A percentile compares a stretch with the other conserved stretches of the same genome.
phyloP scores from a whole-genome alignment of 2,113 vertebrate species.

The Dasyurus viverrinus region DNA sequence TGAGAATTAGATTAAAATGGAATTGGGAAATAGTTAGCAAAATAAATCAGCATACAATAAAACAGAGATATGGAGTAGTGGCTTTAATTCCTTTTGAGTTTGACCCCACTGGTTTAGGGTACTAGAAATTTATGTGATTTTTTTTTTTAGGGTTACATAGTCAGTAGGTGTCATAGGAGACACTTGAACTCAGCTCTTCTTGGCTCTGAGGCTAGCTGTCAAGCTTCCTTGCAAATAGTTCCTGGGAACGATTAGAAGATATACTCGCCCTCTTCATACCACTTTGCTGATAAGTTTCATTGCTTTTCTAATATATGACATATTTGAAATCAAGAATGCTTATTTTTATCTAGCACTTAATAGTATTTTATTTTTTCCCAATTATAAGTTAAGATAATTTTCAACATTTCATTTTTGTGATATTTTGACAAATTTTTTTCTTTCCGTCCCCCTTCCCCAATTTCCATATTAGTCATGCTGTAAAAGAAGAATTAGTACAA shows the following conservation, averaged over 20 bases:
- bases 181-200: neutral
- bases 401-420: too few species aligned
- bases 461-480: too few species aligned
- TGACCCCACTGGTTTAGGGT: neutral
- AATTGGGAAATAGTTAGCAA: neutral
- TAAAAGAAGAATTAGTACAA: too few species aligned
- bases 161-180: neutral
- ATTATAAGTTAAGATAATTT: too few species aligned
- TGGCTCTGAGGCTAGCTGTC: neutral
- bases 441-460: too few species aligned
- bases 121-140: neutral
- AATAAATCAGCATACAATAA: neutral
- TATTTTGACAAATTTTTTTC: too few species aligned
- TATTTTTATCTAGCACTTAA: neutral
- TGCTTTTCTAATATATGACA: neutral
- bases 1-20: neutral
- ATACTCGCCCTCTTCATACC: neutral
- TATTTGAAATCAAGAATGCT: neutral
- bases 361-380: too few species aligned
- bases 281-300: neutral
- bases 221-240: neutral
- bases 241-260: neutral
- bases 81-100: neutral
- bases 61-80: neutral
- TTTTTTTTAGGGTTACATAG: neutral